A percentile compares a stretch with the other conserved stretches of the same genome.
Evolutionary conservation across 2,113 vertebrate species (phyloP).

Genomic region (Tragelaphus imberbis): DNA sequence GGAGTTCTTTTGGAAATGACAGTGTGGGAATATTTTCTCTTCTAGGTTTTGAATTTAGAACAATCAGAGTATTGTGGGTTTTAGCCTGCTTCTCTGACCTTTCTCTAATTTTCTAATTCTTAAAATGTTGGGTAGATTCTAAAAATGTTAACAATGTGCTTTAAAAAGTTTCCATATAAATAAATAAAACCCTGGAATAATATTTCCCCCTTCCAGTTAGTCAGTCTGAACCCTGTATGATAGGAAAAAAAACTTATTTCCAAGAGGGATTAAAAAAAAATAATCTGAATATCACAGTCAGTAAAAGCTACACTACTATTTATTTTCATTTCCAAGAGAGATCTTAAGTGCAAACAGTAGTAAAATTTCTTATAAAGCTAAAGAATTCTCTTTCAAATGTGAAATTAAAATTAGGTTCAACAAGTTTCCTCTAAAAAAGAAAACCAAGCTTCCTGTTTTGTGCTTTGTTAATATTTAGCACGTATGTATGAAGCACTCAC

Average conservation of each 20-base stretch:
- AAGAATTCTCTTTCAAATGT: neutral
- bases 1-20: neutral
- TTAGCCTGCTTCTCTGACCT: constrained; percentile 16
- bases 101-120: neutral
- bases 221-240: neutral
- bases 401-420: neutral
- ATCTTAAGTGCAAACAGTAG: neutral
- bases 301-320: neutral
- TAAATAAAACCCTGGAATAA: neutral
- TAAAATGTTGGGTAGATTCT: neutral
- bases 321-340: neutral
- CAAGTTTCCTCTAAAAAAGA: neutral
- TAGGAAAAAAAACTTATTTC: neutral
- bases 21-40: constrained; percentile 13
- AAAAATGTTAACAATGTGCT: constrained; percentile 22
- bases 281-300: neutral
- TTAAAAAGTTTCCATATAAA: neutral
- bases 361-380: neutral
- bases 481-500: fast-evolving
- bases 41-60: neutral
- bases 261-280: neutral
- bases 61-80: neutral
- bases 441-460: neutral
- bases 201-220: neutral
- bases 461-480: neutral